Evolutionary conservation across 23 tunicate species (phyloP).

Genomic region (Styela plicata): DNA sequence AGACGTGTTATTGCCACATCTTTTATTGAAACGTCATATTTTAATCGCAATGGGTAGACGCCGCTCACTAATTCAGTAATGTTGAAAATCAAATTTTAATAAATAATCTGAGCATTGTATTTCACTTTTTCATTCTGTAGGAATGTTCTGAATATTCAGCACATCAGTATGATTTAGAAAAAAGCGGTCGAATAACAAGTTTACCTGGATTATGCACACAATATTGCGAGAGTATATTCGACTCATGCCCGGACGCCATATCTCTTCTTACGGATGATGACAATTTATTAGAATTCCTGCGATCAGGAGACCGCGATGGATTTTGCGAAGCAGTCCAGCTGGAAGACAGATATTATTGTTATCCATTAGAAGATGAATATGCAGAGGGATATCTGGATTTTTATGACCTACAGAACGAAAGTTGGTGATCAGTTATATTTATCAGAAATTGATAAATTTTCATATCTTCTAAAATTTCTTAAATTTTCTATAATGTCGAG

Average conservation of each 20-base stretch:
- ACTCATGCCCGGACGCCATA: neutral
- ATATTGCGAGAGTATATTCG: conserved; percentile 24
- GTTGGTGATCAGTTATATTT: too few relatives aligned
- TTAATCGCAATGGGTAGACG: too few relatives aligned
- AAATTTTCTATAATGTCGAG: too few relatives aligned
- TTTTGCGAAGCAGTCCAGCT: conserved; percentile 13
- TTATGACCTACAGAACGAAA: conserved; percentile 12
- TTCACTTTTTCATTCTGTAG: too few relatives aligned
- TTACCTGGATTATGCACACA: conserved; percentile 56
- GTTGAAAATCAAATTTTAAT: too few relatives aligned
- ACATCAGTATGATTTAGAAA: conserved; percentile 63
- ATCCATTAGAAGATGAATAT: conserved; percentile 36
- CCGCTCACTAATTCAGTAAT: too few relatives aligned
- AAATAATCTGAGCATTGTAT: too few relatives aligned
- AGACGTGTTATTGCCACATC: too few relatives aligned
- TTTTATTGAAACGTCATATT: too few relatives aligned
- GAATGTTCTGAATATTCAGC: conserved; percentile 84
- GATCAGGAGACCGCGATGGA: neutral
- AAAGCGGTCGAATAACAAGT: conserved; percentile 13
- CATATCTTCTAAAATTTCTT: too few relatives aligned
- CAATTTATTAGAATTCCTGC: neutral
- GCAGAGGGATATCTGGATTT: conserved; percentile 1
- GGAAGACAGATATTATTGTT: conserved; percentile 50
- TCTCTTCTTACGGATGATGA: neutral
- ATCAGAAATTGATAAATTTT: too few relatives aligned